Base-by-base conservation (phyloP, 2,797 vertebrate species). In the Dallia pectoralis region DNA sequence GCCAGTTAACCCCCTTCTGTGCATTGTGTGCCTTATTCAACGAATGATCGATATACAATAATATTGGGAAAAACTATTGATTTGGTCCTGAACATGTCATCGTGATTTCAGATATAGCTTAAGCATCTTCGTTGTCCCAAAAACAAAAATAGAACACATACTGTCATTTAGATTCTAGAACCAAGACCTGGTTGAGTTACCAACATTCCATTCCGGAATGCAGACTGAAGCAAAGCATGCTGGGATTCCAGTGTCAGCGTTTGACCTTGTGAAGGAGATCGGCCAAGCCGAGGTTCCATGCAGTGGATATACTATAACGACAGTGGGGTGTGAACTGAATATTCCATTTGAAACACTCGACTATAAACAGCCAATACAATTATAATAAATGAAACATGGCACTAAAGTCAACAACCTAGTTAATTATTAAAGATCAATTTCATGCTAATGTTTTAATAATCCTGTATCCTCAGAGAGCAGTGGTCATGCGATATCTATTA, bases 21-120 rank as follows among this genome's bases (percentile, higher is more conserved):
- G 95, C 95, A 97, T 97, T 93, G 95, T 96, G 97, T 98, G 97
- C 96, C 97, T 99, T 98, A 98, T 94, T 95, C 94, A 95, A 90
- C 87, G 91, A 93, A 93, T 91, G 87, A 92, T 92, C 90, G 88
- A 91, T 93, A 93, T 48, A 69, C 47, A 30, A 27, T 82, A 81
- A 79, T 90, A 93, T 86, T 82, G 93, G 92, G 91, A 89, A 86
- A 87, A 93, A 94, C 80, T 83, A 84, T 84, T 88, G 90, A 87
- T 88, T 90, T 92, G 88, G 94, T 93, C 92, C 89, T 92, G 86
- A 93, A 91, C 91, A 91, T 88, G 81, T 92, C 89, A 84, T 87
- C 79, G 90, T 90, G 87, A 89, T 92, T 63, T 18, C 61, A 63
- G n/a, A 19, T 63, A 51, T 15, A 32, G 27, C 29, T 3, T 69